A percentile compares a stretch with the other conserved stretches of the same genome.
phyloP scores from a whole-genome alignment of 2,113 vertebrate species.

The Pipra filicauda region DNA sequence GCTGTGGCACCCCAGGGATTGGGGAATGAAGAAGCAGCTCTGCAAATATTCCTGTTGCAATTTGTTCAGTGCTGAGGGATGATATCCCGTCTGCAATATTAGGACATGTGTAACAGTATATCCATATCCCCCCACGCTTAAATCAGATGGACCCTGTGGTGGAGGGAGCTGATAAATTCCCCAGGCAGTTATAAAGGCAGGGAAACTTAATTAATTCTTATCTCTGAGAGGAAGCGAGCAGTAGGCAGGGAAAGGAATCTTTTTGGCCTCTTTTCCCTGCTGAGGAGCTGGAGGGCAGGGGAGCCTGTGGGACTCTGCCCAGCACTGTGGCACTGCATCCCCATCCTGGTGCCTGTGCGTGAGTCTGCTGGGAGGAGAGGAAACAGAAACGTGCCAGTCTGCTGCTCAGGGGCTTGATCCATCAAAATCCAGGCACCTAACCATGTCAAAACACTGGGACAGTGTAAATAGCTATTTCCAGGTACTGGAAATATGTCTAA shows the following conservation, averaged over 20 bases:
- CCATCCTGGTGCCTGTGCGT: neutral
- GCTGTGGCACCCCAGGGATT: neutral
- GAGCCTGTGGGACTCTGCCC: neutral
- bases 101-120: fast-evolving
- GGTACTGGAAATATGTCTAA: conserved; percentile 21
- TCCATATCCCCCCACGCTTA: neutral
- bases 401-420: neutral
- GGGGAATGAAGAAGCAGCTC: neutral
- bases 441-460: neutral
- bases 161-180: conserved; percentile 27
- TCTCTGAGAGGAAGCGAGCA: neutral
- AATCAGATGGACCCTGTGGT: neutral
- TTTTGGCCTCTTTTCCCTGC: neutral
- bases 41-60: neutral
- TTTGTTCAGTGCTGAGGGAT: neutral
- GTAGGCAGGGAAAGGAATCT: neutral
- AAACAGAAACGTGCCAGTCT: neutral
- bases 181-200: neutral
- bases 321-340: fast-evolving
- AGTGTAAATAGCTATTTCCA: conserved; percentile 46
- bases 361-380: neutral
- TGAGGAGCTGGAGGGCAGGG: neutral
- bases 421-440: conserved; percentile 5
- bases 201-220: conserved; percentile 56
- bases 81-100: neutral